phyloP scores from a whole-genome alignment of 1,140 invertebrate genomes.

The Temnothorax nylanderi region DNA sequence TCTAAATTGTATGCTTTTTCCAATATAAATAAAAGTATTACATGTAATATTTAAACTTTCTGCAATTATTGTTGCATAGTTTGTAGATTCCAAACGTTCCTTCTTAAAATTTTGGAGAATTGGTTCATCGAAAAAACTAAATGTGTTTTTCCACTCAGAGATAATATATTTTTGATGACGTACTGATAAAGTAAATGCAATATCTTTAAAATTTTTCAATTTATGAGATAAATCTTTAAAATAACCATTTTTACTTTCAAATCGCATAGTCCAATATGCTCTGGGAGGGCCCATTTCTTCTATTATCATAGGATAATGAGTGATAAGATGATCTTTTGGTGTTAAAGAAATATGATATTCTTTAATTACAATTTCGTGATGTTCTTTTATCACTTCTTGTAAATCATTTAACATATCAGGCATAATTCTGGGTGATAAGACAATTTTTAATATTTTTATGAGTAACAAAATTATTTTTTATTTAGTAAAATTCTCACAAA shows the following conservation, averaged over 20 bases:
- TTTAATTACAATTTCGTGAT: neutral
- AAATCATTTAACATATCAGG: neutral
- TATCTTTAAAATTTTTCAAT: conserved; percentile 26
- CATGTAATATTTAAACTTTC: neutral
- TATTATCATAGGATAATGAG: neutral
- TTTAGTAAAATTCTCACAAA: neutral
- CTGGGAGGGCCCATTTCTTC: neutral
- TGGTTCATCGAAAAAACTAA: neutral
- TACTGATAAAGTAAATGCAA: neutral
- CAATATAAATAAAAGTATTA: neutral
- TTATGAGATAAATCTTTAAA: conserved; percentile 24
- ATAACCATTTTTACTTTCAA: neutral
- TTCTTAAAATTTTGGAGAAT: neutral
- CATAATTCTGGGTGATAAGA: neutral
- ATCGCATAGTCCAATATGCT: conserved; percentile 7
- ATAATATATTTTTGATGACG: neutral
- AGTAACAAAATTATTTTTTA: conserved; percentile 25
- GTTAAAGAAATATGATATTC: neutral
- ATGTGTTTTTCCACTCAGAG: neutral
- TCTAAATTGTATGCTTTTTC: neutral
- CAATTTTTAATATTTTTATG: conserved; percentile 32
- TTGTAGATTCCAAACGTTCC: neutral
- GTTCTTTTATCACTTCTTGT: neutral
- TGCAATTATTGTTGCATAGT: neutral
- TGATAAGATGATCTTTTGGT: conserved; percentile 17